phyloP scores from a whole-genome alignment of 2,113 vertebrate species.

The Aegithalos caudatus region DNA sequence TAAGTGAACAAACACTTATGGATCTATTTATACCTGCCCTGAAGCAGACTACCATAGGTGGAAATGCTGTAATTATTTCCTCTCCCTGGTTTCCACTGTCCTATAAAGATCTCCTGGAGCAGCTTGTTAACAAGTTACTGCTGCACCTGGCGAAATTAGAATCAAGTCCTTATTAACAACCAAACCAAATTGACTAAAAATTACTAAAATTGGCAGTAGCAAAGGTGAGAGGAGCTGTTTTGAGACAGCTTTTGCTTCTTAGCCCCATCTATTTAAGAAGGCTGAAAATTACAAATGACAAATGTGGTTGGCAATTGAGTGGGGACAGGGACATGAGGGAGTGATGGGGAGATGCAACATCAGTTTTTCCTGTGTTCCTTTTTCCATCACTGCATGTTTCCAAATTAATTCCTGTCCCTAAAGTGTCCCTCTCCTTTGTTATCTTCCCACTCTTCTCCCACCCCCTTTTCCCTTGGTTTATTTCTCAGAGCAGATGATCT shows the following conservation, averaged over 20 bases:
- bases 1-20: slow-evolving; percentile 25
- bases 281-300: slow-evolving; percentile 22
- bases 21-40: slow-evolving; percentile 68
- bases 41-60: slow-evolving; percentile 57
- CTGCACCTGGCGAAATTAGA: background rate
- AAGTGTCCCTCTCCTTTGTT: background rate
- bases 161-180: background rate
- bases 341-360: background rate
- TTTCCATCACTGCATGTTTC: background rate
- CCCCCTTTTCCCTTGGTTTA: background rate
- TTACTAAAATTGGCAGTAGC: background rate
- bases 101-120: slow-evolving; percentile 33
- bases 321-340: background rate
- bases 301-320: background rate
- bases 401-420: background rate
- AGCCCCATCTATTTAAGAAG: slow-evolving; percentile 31
- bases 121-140: slow-evolving; percentile 36
- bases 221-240: background rate
- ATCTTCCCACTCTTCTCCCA: background rate
- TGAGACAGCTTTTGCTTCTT: slow-evolving; percentile 20
- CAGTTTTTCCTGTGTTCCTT: background rate
- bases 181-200: background rate
- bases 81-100: slow-evolving; percentile 40
- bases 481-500: background rate
- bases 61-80: slow-evolving; percentile 58